phyloP scores from a whole-genome alignment of 2,888 invertebrate genomes.

The Pteria penguin region DNA sequence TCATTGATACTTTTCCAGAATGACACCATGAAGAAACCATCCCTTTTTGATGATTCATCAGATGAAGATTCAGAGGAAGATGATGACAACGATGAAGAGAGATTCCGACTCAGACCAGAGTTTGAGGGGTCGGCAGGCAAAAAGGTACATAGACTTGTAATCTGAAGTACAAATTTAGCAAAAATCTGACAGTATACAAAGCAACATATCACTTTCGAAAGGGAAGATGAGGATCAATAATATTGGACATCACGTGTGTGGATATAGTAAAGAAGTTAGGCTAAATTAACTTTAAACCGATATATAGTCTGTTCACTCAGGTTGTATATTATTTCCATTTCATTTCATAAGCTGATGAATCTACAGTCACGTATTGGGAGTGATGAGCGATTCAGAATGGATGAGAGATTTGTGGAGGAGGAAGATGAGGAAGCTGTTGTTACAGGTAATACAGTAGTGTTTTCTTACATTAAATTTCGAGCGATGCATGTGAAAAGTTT shows the following conservation, averaged over 20 bases:
- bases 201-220: no score
- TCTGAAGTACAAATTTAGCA: no score
- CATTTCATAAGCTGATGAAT: conserved; percentile 83
- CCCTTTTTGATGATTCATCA: conserved; percentile 50
- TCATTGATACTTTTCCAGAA: background rate
- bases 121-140: conserved; percentile 85
- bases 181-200: no score
- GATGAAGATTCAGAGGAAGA: conserved; percentile 81
- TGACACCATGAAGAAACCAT: conserved; percentile 16
- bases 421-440: conserved; percentile 55
- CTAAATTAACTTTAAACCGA: no score
- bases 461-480: no score
- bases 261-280: no score
- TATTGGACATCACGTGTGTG: no score
- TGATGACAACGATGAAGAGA: conserved; percentile 81
- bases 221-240: no score
- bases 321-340: background rate
- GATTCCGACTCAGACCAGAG: conserved; percentile 84
- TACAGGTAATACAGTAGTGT: no score
- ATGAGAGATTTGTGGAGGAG: conserved; percentile 85
- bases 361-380: conserved; percentile 87
- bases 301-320: background rate
- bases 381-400: conserved; percentile 88
- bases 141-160: no score
- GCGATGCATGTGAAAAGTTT: no score